phyloP scores from a whole-genome alignment of 37 sponge, comb jelly and placozoan genomes.

The Theonella swinhoei region DNA sequence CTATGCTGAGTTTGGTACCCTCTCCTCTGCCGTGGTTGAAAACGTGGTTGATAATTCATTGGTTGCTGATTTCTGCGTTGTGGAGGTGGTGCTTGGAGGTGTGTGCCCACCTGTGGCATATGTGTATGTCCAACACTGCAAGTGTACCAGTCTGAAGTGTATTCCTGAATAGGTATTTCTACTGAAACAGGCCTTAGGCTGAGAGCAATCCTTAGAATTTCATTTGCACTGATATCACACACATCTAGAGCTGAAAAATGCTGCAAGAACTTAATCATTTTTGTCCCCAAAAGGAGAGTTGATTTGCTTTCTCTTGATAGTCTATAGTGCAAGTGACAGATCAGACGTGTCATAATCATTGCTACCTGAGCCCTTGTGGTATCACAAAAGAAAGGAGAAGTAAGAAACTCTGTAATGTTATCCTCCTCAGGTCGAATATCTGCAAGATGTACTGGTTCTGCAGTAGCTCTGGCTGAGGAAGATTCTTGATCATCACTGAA shows the following conservation, averaged over 20 bases:
- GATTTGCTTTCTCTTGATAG: background rate
- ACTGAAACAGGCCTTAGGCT: too few species aligned
- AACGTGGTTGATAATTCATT: background rate
- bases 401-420: background rate
- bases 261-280: background rate
- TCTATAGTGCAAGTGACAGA: slow-evolving; percentile 37
- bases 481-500: background rate
- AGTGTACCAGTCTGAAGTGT: too few species aligned
- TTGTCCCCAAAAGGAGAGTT: background rate
- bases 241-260: background rate
- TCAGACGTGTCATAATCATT: background rate
- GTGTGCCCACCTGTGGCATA: too few species aligned
- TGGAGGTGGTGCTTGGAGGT: background rate
- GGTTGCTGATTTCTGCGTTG: background rate
- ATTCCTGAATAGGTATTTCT: too few species aligned
- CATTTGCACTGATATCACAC: too few species aligned
- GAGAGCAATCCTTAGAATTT: too few species aligned
- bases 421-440: background rate
- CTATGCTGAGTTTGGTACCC: background rate
- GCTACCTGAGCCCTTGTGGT: background rate
- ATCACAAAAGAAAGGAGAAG: background rate
- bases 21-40: background rate
- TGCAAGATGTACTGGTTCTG: background rate
- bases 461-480: slow-evolving; percentile 1
- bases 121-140: too few species aligned